These are phyloP conservation scores for Bellardia pandia DNA, from an alignment of 2,888 invertebrate genomes.

Conservation along the genomic window DNA sequence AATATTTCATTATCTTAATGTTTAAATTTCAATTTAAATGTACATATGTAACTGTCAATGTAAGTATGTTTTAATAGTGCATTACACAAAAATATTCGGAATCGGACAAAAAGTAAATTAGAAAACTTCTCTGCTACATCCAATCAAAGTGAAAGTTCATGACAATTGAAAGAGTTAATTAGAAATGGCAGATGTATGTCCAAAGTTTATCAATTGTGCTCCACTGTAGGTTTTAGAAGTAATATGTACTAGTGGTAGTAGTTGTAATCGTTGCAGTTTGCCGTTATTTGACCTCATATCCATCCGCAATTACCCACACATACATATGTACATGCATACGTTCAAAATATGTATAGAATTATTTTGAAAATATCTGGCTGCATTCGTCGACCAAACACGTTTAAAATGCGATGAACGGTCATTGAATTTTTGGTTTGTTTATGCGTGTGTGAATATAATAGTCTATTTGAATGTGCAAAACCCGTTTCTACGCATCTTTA, in stretches of 20 bases:
- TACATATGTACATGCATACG: neutral
- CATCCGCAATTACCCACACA: conserved; percentile 1
- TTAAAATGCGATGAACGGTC: conserved; percentile 12
- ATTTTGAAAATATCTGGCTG: conserved; percentile 48
- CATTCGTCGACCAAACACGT: conserved; percentile 36
- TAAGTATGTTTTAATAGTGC: too few relatives aligned
- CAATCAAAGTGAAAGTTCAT: too few relatives aligned
- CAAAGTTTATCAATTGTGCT: neutral
- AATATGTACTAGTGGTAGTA: neutral
- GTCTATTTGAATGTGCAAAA: conserved; percentile 31
- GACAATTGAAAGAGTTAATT: neutral
- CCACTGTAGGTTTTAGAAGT: conserved; percentile 23
- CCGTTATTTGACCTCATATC: conserved; percentile 69
- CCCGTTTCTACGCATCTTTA: conserved; percentile 61
- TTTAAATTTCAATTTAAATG: too few relatives aligned
- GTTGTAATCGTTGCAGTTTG: neutral
- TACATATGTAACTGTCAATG: too few relatives aligned
- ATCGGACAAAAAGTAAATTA: too few relatives aligned
- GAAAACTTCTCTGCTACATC: too few relatives aligned
- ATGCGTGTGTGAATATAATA: neutral
- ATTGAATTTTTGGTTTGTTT: conserved; percentile 14
- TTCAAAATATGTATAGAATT: neutral
- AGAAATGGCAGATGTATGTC: too few relatives aligned
- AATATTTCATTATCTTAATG: too few relatives aligned
- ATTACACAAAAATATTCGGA: too few relatives aligned